A percentile compares a stretch with the other conserved stretches of the same genome.
Evolutionary conservation across 2,888 invertebrate genomes (phyloP).

Genomic region (Drosophila meridionalis): DNA sequence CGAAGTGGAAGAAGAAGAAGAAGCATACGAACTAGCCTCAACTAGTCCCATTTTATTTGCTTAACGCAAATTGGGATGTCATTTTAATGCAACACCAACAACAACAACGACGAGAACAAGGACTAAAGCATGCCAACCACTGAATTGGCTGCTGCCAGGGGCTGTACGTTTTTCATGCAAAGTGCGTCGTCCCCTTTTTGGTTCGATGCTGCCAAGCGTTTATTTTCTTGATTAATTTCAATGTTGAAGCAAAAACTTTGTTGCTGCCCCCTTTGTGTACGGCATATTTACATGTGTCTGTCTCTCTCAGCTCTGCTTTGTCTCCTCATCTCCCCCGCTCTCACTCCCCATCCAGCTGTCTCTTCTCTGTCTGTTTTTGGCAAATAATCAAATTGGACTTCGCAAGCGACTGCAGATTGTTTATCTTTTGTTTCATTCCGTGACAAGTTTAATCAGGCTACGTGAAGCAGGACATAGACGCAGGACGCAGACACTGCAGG

Average conservation of each 20-base stretch:
- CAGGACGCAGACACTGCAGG: slow-evolving; percentile 12
- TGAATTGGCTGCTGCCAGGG: slow-evolving; percentile 9
- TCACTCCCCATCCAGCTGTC: not conserved
- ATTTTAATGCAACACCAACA: slow-evolving; percentile 70
- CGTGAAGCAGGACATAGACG: slow-evolving; percentile 31
- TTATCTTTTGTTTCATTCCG: slow-evolving; percentile 76
- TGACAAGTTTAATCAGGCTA: slow-evolving; percentile 78
- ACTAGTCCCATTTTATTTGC: slow-evolving; percentile 77
- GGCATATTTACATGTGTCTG: slow-evolving; percentile 61
- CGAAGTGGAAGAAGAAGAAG: not conserved
- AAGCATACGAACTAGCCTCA: slow-evolving; percentile 18
- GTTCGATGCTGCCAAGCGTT: slow-evolving; percentile 74
- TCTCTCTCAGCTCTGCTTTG: not conserved
- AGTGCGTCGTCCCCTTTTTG: slow-evolving; percentile 49
- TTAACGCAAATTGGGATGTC: slow-evolving; percentile 79
- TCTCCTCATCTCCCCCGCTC: not conserved
- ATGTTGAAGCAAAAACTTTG: slow-evolving; percentile 68
- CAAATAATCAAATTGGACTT: slow-evolving; percentile 73
- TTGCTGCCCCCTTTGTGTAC: slow-evolving; percentile 40
- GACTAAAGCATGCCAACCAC: slow-evolving; percentile 28
- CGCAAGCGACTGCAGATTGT: slow-evolving; percentile 59
- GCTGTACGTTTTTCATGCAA: slow-evolving; percentile 61
- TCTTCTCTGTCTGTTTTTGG: slow-evolving; percentile 67
- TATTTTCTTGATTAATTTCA: slow-evolving; percentile 80
- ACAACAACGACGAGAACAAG: slow-evolving; percentile 7